A percentile compares a stretch with the other conserved stretches of the same genome.
These are phyloP conservation scores for Dendroctonus ponderosae DNA, from an alignment of 1,140 invertebrate species.

Conservation along the genomic window DNA sequence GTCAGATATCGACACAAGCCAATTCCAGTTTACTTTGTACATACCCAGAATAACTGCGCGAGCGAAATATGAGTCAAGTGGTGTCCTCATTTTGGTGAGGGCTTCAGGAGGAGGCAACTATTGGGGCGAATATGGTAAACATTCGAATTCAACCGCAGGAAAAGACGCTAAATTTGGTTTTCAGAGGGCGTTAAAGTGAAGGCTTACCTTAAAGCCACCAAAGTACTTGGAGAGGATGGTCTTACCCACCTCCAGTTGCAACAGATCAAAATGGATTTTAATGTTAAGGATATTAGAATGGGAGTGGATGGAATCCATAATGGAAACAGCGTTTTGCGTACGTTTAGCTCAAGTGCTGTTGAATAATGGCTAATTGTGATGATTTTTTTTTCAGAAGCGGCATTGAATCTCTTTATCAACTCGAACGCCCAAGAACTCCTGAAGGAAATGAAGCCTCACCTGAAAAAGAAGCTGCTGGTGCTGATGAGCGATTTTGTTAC, in stretches of 20 bases:
- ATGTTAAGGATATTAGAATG: conserved; percentile 75
- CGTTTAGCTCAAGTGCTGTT: conserved; percentile 49
- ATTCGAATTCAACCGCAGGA: not conserved
- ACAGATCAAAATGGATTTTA: conserved; percentile 78
- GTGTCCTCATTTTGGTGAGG: conserved; percentile 72
- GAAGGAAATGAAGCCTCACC: conserved; percentile 82
- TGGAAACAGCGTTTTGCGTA: conserved; percentile 74
- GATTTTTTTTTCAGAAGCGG: conserved; percentile 63
- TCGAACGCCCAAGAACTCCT: conserved; percentile 77
- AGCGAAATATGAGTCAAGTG: conserved; percentile 74
- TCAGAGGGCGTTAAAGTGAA: conserved; percentile 79
- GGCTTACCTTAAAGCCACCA: conserved; percentile 70
- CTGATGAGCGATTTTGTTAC: conserved; percentile 74
- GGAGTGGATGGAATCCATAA: conserved; percentile 78
- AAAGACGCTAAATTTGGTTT: conserved; percentile 34
- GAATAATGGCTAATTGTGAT: not conserved
- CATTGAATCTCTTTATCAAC: conserved; percentile 82
- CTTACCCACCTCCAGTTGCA: conserved; percentile 66
- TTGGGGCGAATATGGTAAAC: conserved; percentile 80
- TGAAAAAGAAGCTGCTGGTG: conserved; percentile 70
- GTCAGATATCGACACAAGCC: conserved; percentile 70
- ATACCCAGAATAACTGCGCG: conserved; percentile 74
- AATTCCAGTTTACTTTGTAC: conserved; percentile 73
- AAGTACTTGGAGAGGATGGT: conserved; percentile 57
- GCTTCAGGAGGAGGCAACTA: conserved; percentile 80